Evolutionary conservation across 2,797 vertebrate species (phyloP).

Genomic region (Gephyroberyx darwinii): DNA sequence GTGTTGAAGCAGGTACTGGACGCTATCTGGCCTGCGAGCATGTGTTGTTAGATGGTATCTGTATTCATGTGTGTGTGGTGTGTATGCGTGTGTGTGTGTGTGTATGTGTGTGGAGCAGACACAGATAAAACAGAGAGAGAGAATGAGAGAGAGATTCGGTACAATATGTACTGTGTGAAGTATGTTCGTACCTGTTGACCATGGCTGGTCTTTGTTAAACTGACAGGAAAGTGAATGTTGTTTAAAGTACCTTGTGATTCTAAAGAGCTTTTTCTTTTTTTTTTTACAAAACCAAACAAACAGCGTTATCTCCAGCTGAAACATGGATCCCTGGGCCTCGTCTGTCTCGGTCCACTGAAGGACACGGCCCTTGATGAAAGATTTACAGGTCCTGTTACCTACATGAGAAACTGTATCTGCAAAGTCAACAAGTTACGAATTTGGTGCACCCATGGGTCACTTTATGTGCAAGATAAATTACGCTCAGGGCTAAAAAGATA

Average conservation of each 20-base stretch:
- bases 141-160: slow-evolving; percentile 29
- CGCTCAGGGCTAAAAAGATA: no score
- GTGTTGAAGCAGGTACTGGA: slow-evolving; percentile 82
- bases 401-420: slow-evolving; percentile 48
- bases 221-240: slow-evolving; percentile 61
- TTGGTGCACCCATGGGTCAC: no score
- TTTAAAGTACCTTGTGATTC: slow-evolving; percentile 47
- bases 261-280: slow-evolving; percentile 54
- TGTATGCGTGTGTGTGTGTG: slow-evolving; percentile 28
- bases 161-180: slow-evolving; percentile 37
- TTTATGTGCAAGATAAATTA: no score
- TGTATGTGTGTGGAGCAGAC: not conserved
- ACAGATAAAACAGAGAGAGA: slow-evolving; percentile 16
- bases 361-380: slow-evolving; percentile 64
- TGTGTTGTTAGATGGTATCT: slow-evolving; percentile 82
- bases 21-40: slow-evolving; percentile 76
- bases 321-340: slow-evolving; percentile 49
- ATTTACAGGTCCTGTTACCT: slow-evolving; percentile 28
- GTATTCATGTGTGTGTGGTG: slow-evolving; percentile 46
- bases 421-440: not conserved
- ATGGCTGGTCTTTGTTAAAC: slow-evolving; percentile 35
- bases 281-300: slow-evolving; percentile 60
- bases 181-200: slow-evolving; percentile 40
- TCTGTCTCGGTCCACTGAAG: slow-evolving; percentile 55
- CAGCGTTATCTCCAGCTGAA: slow-evolving; percentile 66